Evolutionary conservation across 1,140 invertebrate genomes (phyloP), one percentile per base, ranked within the genome.

Genomic region (Diorhabda sublineata): DNA sequence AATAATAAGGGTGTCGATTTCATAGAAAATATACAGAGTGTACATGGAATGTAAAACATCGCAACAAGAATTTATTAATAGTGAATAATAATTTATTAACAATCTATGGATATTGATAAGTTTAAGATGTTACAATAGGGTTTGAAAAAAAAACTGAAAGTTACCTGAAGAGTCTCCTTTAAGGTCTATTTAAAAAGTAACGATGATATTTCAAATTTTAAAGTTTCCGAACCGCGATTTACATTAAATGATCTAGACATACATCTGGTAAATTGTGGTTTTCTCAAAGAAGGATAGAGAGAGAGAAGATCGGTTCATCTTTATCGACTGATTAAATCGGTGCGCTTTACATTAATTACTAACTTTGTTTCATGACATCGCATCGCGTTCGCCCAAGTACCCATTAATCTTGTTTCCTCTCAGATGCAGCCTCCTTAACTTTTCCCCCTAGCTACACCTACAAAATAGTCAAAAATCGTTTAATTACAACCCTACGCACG

Each of bases 261-360:
- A 52, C 47, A 52, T 52, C 47, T 52, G 47, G 47, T 52, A 52
- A 52, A 52, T n/a, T 52, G 47, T 4, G 47, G 47, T 52, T 52
- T 52, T n/a, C 47, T 52, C 47, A 8, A 8, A 6, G 26, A 26
- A 26, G 1, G 26, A 26, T 26, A 26, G 47, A 3, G 47, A 52
- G 47, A 52, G 47, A n/a, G 47, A 26, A 26, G 26, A 26, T 26
- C 47, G 47, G 6, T 52, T 52, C 47, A 52, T 52, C 47, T 52
- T 52, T 52, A 52, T 52, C 47, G 47, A 52, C 47, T 52, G 47
- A 52, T 52, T 52, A 52, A 52, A 52, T 52, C 47, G 47, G 47
- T 26, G 26, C 47, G 47, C n/a, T 52, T 52, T 52, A 52, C 47
- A 52, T 52, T 52, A 52, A 52, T 52, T 52, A 52, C 47, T 6